Base-by-base conservation (phyloP, 2,797 vertebrate species). In the Pterois miles region DNA sequence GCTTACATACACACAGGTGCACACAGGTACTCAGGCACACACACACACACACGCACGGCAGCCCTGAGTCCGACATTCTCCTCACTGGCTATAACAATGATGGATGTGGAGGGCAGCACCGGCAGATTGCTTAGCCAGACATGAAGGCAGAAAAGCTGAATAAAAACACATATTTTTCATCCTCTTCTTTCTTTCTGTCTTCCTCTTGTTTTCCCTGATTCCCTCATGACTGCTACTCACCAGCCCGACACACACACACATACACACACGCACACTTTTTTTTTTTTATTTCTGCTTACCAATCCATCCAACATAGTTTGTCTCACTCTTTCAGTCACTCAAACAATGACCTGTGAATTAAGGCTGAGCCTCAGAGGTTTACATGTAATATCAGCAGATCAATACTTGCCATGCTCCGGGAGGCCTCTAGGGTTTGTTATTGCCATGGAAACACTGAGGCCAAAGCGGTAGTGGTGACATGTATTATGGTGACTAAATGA, bases 71-170 rank as follows among this genome's bases (percentile, higher is more conserved):
- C 81, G 74, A 81, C 90, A 88, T 80, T 87, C 78, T 90, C 80
- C 89, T 91, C 87, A 86, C 73, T 88, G 87, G 78, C 86, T 91
- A 72, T 92, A 93, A 90, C 89, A 80, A 81, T 94, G 93, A 96
- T 94, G 78, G 87, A 95, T 96, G 81, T 81, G 75, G 83, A 88
- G 60, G 78, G 78, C 90, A 86, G 89, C 58, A 71, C 68, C 86
- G 84, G 90, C 88, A 92, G 91, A 95, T 93, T 93, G 92, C 90
- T 95, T 93, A 94, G 85, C 89, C 89, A 93, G 90, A 92, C 89
- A 92, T 90, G 86, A 94, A 93, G 81, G 90, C 90, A 95, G 90
- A 77, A 76, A 80, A 92, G 88, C 77, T 85, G 89, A 94, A 93
- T 75, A 76, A 86, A 95, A 89, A 80, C 29, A 75, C 63, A 4